Evolutionary conservation across 1,140 invertebrate species (phyloP), one percentile per base, ranked within the genome.

Genomic region (Aphidius gifuensis): DNA sequence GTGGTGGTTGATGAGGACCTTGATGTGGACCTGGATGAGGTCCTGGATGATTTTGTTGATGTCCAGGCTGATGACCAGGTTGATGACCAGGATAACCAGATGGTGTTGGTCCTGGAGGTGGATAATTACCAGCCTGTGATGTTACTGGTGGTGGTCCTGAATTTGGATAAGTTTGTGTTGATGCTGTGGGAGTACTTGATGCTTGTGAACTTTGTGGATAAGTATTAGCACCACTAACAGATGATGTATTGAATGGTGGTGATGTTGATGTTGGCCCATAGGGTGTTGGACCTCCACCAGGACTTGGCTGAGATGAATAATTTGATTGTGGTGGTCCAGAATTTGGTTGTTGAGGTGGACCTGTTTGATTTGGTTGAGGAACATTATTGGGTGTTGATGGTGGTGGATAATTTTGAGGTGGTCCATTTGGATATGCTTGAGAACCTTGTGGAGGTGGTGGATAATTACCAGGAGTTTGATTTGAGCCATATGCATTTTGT

Each of bases 91-190:
- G 71, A 64, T 80, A 80, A 2, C 75, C 76, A 6, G 74, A 74
- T 5, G 80, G 77, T 38, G 75, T 66, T 16, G 76, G 76, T 21
- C 71, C 70, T 5, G 75, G 68, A 32, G 76, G 76, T 39, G 73
- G 69, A 48, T 76, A 81, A 58, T 63, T 77, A 9, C 73, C 73
- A 45, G 70, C 71, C 49, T 81, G 76, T 4, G 75, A 70, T 16
- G 78, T 71, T 5, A 75, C 72, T n/a, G 76, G 73, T 11, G 79
- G 76, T 39, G 76, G 73, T n/a, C 70, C 73, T 39, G 66, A 73
- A 6, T 80, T 70, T 5, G 80, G 74, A 65, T 81, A 78, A 16
- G 80, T 82, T 67, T 82, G 80, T n/a, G 82, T 80, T 0, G 80
- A 78, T 6, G 78, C 76, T 5, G 79, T 76, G 5, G 79, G 78